Evolutionary conservation across 2,888 invertebrate species (phyloP).

Genomic region (Drosophila suboccidentalis): DNA sequence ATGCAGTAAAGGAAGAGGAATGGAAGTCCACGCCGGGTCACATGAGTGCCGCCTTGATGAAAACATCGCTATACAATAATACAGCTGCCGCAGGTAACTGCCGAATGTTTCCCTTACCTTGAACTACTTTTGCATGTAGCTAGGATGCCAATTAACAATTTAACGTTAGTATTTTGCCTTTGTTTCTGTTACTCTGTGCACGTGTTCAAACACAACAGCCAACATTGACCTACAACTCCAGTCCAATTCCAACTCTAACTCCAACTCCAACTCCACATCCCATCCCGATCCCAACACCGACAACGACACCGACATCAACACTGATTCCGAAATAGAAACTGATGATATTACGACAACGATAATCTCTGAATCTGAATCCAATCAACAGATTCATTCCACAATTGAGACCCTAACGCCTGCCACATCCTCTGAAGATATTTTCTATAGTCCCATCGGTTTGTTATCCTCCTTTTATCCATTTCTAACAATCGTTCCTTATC

Average conservation of each 20-base stretch:
- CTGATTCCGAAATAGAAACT: not conserved
- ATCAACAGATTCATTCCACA: conserved; percentile 33
- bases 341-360: conserved; percentile 26
- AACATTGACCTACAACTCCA: conserved; percentile 42
- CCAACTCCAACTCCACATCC: conserved; percentile 10
- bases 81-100: conserved; percentile 73
- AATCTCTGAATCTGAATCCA: conserved; percentile 8
- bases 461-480: conserved; percentile 33
- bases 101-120: conserved; percentile 2
- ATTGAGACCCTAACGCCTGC: conserved; percentile 75
- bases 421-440: conserved; percentile 84
- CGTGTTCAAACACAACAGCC: conserved; percentile 74
- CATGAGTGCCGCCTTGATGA: conserved; percentile 56
- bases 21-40: conserved; percentile 64
- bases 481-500: no score
- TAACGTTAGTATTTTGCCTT: conserved; percentile 79
- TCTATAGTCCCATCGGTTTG: conserved; percentile 85
- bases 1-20: conserved; percentile 33
- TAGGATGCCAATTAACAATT: conserved; percentile 56
- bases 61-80: conserved; percentile 51
- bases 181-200: conserved; percentile 82
- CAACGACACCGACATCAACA: not conserved
- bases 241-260: conserved; percentile 1
- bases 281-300: conserved; percentile 32
- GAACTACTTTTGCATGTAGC: conserved; percentile 1